These are phyloP conservation scores for Hyles lineata DNA, from an alignment of 2,888 invertebrate species.

Conservation along the genomic window DNA sequence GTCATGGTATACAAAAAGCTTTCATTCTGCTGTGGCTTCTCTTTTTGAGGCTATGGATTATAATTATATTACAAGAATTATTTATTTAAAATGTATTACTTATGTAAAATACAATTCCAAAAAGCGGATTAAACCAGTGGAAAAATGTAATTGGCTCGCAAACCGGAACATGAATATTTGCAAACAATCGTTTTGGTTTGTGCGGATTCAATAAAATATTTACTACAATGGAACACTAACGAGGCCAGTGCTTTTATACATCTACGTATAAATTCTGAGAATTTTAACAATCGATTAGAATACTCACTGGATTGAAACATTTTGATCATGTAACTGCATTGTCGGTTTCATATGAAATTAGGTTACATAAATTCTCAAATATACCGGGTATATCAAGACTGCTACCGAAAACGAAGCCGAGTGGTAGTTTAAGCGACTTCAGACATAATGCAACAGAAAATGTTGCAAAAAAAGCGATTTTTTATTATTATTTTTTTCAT, in stretches of 20 bases:
- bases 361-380: too few species aligned
- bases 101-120: background rate
- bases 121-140: background rate
- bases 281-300: slow-evolving; percentile 11
- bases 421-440: too few species aligned
- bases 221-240: slow-evolving; percentile 13
- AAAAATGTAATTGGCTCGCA: background rate
- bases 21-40: too few species aligned
- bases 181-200: background rate
- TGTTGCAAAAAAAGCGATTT: too few species aligned
- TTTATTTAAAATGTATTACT: background rate
- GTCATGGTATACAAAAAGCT: too few species aligned
- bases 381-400: too few species aligned
- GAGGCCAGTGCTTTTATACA: background rate
- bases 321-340: background rate
- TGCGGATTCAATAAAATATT: slow-evolving; percentile 17
- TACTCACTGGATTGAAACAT: background rate
- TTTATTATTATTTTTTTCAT: too few species aligned
- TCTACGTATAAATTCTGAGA: background rate
- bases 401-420: too few species aligned
- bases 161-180: slow-evolving; percentile 1
- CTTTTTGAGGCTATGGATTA: too few species aligned
- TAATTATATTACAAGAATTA: too few species aligned
- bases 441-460: too few species aligned
- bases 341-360: background rate